Base-by-base conservation (phyloP, 2,113 vertebrate genomes). In the Anarrhichthys ocellatus region DNA sequence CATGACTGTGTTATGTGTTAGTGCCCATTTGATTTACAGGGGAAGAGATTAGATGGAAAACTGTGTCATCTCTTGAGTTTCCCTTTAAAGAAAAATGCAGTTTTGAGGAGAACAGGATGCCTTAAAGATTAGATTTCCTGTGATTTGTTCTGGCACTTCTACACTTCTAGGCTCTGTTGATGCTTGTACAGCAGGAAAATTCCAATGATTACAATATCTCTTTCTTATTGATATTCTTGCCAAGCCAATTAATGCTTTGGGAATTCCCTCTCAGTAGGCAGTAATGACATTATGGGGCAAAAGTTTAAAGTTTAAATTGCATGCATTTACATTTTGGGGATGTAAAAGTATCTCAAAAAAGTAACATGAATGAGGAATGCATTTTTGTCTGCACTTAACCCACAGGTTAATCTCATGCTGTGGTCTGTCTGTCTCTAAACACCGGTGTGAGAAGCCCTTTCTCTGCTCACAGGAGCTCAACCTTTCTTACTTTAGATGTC, bases 1-100 rank as follows among this genome's bases (percentile, higher is more conserved):
- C 65, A 71, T 58, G 46, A 56, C 81, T 80, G 71, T 56, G 83
- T 80, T 91, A 58, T 85, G 78, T 87, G 72, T 90, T 88, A 76
- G 62, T 7, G 18, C 27, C 36, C 20, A 17, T 9, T n/a, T 54
- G 76, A 93, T 91, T 88, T 87, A 87, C 38, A 9, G 38, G n/a
- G 4, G 27, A 40, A 69, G 29, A 22, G 46, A 84, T 56, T 4
- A 34, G n/a, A 84, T 71, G 2, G 73, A 74, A 76, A 73, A 73
- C 24, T 6, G 36, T 79, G 70, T 71, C 44, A 15, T 81, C n/a
- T 63, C 61, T 34, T 74, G 68, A 27, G 3, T 74, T 82, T 76
- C 20, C 22, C 56, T 20, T 58, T 42, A 62, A 71, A 73, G 20
- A 63, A 72, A 50, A 14, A 36, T 69, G 6, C 17, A 58, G 1